Base-by-base conservation (phyloP, 2,888 invertebrate species). In the Agonum fuliginosum region DNA sequence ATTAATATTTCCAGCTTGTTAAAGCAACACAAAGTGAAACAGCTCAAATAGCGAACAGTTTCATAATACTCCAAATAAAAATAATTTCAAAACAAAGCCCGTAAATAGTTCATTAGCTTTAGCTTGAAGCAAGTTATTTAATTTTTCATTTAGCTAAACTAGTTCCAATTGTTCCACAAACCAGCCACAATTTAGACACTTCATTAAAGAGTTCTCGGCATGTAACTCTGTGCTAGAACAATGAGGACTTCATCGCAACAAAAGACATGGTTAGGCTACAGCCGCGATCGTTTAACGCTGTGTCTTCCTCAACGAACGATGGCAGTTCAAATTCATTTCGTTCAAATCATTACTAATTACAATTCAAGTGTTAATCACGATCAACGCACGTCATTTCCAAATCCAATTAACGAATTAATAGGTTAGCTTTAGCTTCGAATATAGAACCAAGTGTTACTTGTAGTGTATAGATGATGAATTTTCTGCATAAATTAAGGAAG, bases 301-400 rank as follows among this genome's bases (percentile, higher is more conserved):
- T 54, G 54, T 54, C 54, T 54, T 54, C 54, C 17, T 46, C 46
- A 12, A 12, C 46, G 14, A 12, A 24, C 54, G 24, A 0, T 3
- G 27, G 24, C 12, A 14, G 24, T 30, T 62, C 30, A 30, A 62
- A 62, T 62, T 62, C 58, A 62, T 62, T 62, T 62, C 58, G 30
- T 30, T 27, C 27, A 30, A 62, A 62, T 62, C 58, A 62, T 62
- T 62, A 30, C 30, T 62, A 62, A 62, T 62, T 62, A 62, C 58
- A 62, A 62, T 62, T 62, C 58, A 62, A 62, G 58, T 62, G 58
- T 62, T 62, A 62, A 62, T 62, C 58, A 62, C 58, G 58, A 17
- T 27, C 14, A 62, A 14, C 58, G 27, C 58, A 20, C 58, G 30
- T 62, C 58, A 62, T 62, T 62, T 62, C 58, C 27, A 27, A 62